Percentiles rank a stretch among this genome's conserved stretches.
phyloP scores from a whole-genome alignment of 1,140 invertebrate genomes.

The Ceratoteleas bidentatus region DNA sequence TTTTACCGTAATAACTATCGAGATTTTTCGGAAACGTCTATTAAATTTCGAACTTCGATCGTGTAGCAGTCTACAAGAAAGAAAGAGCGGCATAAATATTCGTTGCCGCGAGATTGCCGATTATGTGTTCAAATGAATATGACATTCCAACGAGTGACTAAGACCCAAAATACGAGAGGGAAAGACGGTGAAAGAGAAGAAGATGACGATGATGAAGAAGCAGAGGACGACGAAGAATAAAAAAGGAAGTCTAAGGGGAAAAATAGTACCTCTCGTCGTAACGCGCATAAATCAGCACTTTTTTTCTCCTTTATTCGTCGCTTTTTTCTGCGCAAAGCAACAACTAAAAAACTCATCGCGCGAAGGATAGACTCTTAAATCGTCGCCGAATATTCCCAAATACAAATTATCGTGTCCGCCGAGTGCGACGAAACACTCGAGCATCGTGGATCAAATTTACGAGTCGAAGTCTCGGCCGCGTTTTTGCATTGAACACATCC shows the following conservation, averaged over 20 bases:
- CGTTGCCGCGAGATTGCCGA: conserved; percentile 26
- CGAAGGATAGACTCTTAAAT: conserved; percentile 41
- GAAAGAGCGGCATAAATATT: conserved; percentile 49
- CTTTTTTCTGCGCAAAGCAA: conserved; percentile 18
- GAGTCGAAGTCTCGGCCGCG: conserved; percentile 4
- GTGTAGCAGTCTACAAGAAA: conserved; percentile 6
- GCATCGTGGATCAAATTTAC: conserved; percentile 45
- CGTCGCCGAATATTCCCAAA: conserved; percentile 41
- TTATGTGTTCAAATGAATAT: conserved; percentile 54
- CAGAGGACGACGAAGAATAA: neutral
- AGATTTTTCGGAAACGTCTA: conserved; percentile 32
- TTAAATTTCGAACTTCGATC: conserved; percentile 29
- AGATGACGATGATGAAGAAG: no score
- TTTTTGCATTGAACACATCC: neutral
- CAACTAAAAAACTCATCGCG: conserved; percentile 14
- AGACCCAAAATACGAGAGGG: conserved; percentile 16
- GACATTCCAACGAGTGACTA: conserved; percentile 56
- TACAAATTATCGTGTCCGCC: conserved; percentile 41
- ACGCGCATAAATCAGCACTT: conserved; percentile 36
- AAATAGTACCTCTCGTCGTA: conserved; percentile 38
- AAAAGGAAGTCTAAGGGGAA: conserved; percentile 16
- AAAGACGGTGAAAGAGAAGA: no score
- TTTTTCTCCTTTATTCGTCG: neutral
- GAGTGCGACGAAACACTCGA: conserved; percentile 33
- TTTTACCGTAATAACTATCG: neutral